Base-by-base conservation (phyloP, 2,113 vertebrate species). In the Pandion haliaetus region DNA sequence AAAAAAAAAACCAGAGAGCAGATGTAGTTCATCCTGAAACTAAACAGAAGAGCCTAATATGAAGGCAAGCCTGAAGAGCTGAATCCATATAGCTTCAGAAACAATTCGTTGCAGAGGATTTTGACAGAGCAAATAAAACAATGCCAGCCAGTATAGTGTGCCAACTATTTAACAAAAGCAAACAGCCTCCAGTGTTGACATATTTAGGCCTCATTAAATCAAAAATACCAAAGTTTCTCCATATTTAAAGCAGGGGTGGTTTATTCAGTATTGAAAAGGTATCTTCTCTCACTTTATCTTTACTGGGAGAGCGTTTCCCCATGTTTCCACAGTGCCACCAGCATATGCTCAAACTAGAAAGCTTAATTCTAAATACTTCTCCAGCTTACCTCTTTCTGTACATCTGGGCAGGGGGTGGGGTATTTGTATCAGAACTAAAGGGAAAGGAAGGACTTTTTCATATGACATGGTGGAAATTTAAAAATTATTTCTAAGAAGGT, bases 161-260 rank as follows among this genome's bases (percentile, higher is more conserved):
- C 83, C 76, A 88, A 19, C 40, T 45, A 34, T 71, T 77, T 42
- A 78, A 82, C 72, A 49, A 91, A 81, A 66, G 69, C 72, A 95
- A 91, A 80, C 28, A 87, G 59, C 38, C 80, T 76, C 61, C 71
- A 70, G 18, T 63, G 71, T 47, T 87, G 93, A 90, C 54, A 63
- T 20, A 73, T 61, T 94, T 76, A 84, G 65, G 44, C 49, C 94
- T 95, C 78, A 66, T 72, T 93, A 92, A 84, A 67, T 61, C 18
- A 40, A 62, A 79, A 95, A 65, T 62, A 78, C 54, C 24, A 38
- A 61, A 71, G 59, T n/a, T 69, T 88, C 58, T 67, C 58, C 32
- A 12, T 52, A 57, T 44, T 76, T 49, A 74, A 67, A 69, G 70
- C 36, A 44, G 25, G 47, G 40, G 21, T 5, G 4, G 26, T 32